Conservation (phyloP, 2,888 invertebrate genomes). For the Operophtera brumata region DNA sequence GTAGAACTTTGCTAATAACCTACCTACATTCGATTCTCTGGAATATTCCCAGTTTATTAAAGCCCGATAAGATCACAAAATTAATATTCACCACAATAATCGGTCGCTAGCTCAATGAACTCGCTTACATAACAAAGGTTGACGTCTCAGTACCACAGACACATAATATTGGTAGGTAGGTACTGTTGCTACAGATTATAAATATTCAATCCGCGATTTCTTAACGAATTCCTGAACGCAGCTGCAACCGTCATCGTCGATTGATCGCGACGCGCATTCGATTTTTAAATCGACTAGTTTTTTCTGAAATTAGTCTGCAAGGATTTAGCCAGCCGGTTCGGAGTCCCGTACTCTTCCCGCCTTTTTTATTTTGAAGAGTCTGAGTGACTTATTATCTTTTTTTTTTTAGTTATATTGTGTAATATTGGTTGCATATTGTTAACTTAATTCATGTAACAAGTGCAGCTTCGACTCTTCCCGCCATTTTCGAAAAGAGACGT, state of each 20-base stretch:
- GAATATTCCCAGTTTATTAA: neutral
- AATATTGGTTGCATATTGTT: too few species aligned
- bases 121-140: conserved; percentile 35
- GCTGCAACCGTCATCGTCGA: conserved; percentile 70
- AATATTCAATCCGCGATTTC: conserved; percentile 75
- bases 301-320: neutral
- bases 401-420: too few species aligned
- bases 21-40: neutral
- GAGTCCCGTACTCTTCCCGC: too few species aligned
- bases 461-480: too few species aligned
- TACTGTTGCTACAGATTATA: conserved; percentile 40
- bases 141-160: conserved; percentile 30
- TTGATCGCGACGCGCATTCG: conserved; percentile 55
- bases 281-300: conserved; percentile 52
- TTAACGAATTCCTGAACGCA: conserved; percentile 77
- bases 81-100: conserved; percentile 27
- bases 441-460: too few species aligned
- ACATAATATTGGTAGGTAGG: neutral
- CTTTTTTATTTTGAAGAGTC: too few species aligned
- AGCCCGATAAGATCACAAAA: conserved; percentile 6
- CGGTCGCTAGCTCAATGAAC: conserved; percentile 32
- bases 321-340: neutral
- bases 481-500: too few species aligned
- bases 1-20: too few species aligned
- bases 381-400: too few species aligned